Evolutionary conservation across 2,113 vertebrate genomes (phyloP).

Genomic region (Notechis scutatus): DNA sequence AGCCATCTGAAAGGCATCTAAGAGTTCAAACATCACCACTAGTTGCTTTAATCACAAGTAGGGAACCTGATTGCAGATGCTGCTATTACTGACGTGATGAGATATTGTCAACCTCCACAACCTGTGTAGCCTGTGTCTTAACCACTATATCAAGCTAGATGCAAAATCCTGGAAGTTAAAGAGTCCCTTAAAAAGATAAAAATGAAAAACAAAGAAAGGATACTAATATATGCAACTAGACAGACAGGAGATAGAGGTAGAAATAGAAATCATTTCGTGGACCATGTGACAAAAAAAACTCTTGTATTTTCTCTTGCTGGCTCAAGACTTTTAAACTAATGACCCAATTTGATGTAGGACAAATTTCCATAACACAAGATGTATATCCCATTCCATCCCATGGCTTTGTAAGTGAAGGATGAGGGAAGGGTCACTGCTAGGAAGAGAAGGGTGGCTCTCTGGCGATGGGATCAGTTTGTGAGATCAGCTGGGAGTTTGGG

Average conservation of each 20-base stretch:
- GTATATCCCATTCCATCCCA: not conserved
- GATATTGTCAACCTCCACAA: not conserved
- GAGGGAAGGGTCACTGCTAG: fast-evolving
- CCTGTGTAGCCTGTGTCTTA: not conserved
- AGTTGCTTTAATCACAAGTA: not conserved
- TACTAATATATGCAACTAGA: not conserved
- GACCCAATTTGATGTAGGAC: not conserved
- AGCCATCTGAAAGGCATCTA: not conserved
- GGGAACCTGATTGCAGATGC: not conserved
- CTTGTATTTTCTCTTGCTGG: not conserved
- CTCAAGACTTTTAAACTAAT: not conserved
- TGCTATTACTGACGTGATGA: not conserved
- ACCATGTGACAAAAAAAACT: not conserved
- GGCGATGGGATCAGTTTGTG: not conserved
- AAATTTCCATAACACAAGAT: not conserved
- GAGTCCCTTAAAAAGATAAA: not conserved
- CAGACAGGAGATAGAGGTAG: not conserved
- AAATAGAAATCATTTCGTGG: not conserved
- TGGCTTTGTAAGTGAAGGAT: not conserved
- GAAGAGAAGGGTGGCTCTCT: fast-evolving
- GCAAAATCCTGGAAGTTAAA: not conserved
- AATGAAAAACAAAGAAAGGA: not conserved
- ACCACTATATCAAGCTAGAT: not conserved
- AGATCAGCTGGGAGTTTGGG: not conserved
- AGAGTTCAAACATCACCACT: not conserved